Evolutionary conservation across 2,797 vertebrate species (phyloP).

Genomic region (Neosilurus mollespiculum): DNA sequence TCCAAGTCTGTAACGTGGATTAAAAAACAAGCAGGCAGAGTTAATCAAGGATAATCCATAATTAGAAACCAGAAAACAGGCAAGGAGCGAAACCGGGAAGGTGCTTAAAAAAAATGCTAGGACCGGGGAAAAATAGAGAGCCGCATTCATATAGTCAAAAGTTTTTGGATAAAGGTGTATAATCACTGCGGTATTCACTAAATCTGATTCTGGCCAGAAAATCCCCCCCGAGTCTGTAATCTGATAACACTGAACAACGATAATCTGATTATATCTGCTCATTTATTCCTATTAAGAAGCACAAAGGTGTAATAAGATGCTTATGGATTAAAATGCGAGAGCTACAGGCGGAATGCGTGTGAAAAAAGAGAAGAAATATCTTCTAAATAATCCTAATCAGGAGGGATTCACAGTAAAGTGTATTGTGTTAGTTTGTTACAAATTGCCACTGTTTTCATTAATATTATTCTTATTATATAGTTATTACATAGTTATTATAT

Average conservation of each 20-base stretch:
- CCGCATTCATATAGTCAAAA: no score
- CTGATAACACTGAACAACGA: neutral
- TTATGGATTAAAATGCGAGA: neutral
- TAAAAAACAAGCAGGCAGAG: neutral
- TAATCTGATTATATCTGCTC: constrained; percentile 29
- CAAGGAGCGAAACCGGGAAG: neutral
- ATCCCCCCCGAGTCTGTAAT: neutral
- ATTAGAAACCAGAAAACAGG: neutral
- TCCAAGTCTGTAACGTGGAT: neutral
- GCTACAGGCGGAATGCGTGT: neutral
- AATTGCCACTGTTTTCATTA: no score
- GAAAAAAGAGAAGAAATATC: neutral
- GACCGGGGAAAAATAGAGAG: no score
- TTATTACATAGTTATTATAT: no score
- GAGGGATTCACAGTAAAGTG: neutral
- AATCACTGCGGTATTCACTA: neutral
- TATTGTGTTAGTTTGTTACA: no score
- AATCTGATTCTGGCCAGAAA: neutral
- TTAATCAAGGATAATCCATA: neutral
- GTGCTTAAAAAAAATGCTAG: no score
- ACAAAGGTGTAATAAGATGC: neutral
- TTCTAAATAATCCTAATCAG: neutral
- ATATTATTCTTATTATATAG: no score
- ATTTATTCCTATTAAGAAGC: constrained; percentile 10
- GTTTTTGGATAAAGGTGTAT: neutral